Percentiles rank a stretch among this genome's conserved stretches.
Evolutionary conservation across 1,140 invertebrate genomes (phyloP).

Genomic region (Drosophila pseudoobscura): DNA sequence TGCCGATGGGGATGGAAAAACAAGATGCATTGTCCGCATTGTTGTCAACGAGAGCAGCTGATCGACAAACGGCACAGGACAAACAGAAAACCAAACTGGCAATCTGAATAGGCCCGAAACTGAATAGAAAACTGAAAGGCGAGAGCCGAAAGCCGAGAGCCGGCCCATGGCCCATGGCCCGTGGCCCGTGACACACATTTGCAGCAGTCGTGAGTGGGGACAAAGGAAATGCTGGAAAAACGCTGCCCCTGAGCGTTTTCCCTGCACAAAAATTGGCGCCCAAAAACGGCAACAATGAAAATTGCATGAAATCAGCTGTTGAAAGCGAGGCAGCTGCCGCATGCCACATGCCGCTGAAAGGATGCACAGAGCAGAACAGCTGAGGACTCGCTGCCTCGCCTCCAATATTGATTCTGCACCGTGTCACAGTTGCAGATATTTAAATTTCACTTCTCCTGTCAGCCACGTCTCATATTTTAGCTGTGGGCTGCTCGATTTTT

Average conservation of each 20-base stretch:
- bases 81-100: constrained; percentile 24
- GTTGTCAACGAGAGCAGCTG: constrained; percentile 66
- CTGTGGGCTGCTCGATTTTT: neutral
- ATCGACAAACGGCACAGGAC: constrained; percentile 45
- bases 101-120: constrained; percentile 44
- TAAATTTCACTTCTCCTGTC: constrained; percentile 36
- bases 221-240: constrained; percentile 42
- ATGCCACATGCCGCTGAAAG: constrained; percentile 37
- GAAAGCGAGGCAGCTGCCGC: constrained; percentile 53
- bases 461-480: constrained; percentile 32
- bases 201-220: constrained; percentile 28
- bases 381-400: constrained; percentile 43
- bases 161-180: neutral
- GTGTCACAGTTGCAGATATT: constrained; percentile 45
- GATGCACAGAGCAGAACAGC: constrained; percentile 51
- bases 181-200: constrained; percentile 75
- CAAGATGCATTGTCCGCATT: constrained; percentile 51
- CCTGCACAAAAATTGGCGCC: constrained; percentile 61
- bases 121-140: constrained; percentile 11
- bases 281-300: constrained; percentile 63
- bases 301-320: constrained; percentile 71
- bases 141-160: neutral
- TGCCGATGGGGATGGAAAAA: constrained; percentile 24
- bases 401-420: constrained; percentile 59
- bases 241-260: constrained; percentile 29